A percentile compares a stretch with the other conserved stretches of the same genome.
These are phyloP conservation scores for Augochlorella aurata DNA, from an alignment of 2,888 invertebrate species.

Conservation along the genomic window DNA sequence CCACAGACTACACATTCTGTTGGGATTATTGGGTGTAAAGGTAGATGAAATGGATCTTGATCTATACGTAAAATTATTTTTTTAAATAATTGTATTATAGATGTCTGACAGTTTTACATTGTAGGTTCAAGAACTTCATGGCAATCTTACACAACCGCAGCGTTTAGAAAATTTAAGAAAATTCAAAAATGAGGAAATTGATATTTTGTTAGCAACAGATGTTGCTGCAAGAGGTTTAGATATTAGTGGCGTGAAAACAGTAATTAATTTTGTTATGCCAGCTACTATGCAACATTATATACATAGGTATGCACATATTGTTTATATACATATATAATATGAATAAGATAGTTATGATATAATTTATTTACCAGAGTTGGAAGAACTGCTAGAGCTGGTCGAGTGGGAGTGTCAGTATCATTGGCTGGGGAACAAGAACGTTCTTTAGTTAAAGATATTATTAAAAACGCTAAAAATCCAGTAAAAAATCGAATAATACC, in stretches of 20 bases:
- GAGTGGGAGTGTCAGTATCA: slow-evolving; percentile 96
- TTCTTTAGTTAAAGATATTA: slow-evolving; percentile 94
- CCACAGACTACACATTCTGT: slow-evolving; percentile 94
- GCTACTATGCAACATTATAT: slow-evolving; percentile 97
- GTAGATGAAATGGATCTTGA: slow-evolving; percentile 81
- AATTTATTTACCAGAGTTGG: slow-evolving; percentile 86
- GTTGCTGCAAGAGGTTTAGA: slow-evolving; percentile 97
- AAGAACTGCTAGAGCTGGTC: slow-evolving; percentile 97
- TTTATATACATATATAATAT: neutral
- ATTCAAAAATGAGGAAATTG: slow-evolving; percentile 93
- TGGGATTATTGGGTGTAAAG: slow-evolving; percentile 94
- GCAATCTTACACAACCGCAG: slow-evolving; percentile 97
- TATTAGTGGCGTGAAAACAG: slow-evolving; percentile 98
- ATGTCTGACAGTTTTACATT: neutral
- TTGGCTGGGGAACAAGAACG: slow-evolving; percentile 97
- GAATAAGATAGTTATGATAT: neutral
- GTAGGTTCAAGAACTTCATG: slow-evolving; percentile 93
- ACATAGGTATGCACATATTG: slow-evolving; percentile 85
- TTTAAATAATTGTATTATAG: slow-evolving; percentile 7
- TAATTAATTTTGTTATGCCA: slow-evolving; percentile 98
- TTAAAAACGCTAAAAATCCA: slow-evolving; percentile 91
- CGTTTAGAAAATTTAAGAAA: slow-evolving; percentile 93
- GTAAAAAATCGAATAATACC: slow-evolving; percentile 95
- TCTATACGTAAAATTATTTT: slow-evolving; percentile 1
- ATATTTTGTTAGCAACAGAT: slow-evolving; percentile 96